phyloP scores from a whole-genome alignment of 2,888 invertebrate species.

The Cosmia trapezina region DNA sequence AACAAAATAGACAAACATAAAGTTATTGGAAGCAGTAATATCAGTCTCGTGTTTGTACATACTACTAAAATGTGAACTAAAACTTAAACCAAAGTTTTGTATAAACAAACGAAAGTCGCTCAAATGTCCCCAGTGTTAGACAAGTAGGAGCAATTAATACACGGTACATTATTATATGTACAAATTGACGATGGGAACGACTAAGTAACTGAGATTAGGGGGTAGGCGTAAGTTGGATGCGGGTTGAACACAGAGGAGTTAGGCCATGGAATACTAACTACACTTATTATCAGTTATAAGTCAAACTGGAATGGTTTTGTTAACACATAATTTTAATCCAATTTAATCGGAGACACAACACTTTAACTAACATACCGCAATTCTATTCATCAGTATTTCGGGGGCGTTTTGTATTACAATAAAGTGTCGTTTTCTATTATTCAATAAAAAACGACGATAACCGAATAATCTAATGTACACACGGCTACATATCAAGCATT shows the following conservation, averaged over 20 bases:
- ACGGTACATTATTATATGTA: constrained; percentile 54
- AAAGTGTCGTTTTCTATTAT: not conserved
- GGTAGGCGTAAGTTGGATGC: constrained; percentile 55
- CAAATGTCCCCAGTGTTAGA: constrained; percentile 25
- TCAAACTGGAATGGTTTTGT: not conserved
- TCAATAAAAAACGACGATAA: not conserved
- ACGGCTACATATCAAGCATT: no score
- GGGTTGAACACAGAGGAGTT: constrained; percentile 35
- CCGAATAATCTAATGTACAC: not conserved
- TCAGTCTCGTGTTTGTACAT: not conserved
- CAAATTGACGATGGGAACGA: constrained; percentile 59
- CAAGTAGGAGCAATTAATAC: constrained; percentile 56
- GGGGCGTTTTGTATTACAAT: not conserved
- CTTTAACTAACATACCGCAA: not conserved
- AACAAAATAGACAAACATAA: not conserved
- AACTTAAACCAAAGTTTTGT: constrained; percentile 29
- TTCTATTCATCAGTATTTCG: no score
- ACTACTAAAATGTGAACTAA: not conserved
- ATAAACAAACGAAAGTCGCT: constrained; percentile 16
- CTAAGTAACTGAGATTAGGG: constrained; percentile 66
- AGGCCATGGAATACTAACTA: not conserved
- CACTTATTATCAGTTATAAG: no score
- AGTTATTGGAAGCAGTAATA: not conserved
- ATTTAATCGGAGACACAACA: not conserved
- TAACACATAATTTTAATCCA: not conserved